Conservation (phyloP, 2,888 invertebrate genomes). For the Monochamus alternatus region DNA sequence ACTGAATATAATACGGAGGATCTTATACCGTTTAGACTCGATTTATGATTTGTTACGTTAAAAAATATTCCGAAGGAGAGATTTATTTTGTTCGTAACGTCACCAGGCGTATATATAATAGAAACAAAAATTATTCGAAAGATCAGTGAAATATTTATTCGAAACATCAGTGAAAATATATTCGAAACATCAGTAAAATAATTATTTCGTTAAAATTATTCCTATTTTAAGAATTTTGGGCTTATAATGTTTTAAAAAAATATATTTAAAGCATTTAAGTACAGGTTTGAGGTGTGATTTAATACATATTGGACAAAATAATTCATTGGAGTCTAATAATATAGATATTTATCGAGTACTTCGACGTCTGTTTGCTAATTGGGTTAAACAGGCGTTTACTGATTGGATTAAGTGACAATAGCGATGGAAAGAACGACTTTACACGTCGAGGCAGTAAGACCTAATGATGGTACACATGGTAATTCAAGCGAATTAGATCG, state of each 20-base stretch:
- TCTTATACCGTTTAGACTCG: not conserved
- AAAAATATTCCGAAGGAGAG: not conserved
- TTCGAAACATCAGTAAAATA: too few species aligned
- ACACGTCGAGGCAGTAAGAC: constrained; percentile 15
- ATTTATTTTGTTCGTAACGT: too few species aligned
- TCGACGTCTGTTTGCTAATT: not conserved
- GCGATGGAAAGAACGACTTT: constrained; percentile 6
- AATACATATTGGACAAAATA: not conserved
- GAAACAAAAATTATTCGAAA: too few species aligned
- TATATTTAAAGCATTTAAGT: too few species aligned
- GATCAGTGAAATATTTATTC: too few species aligned
- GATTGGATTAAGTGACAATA: constrained; percentile 16
- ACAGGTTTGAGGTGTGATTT: not conserved
- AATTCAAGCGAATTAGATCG: constrained; percentile 59
- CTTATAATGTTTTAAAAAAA: not conserved
- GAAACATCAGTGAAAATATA: too few species aligned
- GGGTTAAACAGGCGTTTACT: not conserved
- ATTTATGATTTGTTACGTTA: not conserved
- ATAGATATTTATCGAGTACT: not conserved
- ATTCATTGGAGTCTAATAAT: not conserved
- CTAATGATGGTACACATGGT: constrained; percentile 46
- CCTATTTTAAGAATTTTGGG: too few species aligned
- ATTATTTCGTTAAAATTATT: too few species aligned
- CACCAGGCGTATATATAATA: too few species aligned
- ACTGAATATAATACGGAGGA: constrained; percentile 24